Evolutionary conservation across 1,140 invertebrate genomes (phyloP).

Genomic region (Aphaenogaster floridana): DNA sequence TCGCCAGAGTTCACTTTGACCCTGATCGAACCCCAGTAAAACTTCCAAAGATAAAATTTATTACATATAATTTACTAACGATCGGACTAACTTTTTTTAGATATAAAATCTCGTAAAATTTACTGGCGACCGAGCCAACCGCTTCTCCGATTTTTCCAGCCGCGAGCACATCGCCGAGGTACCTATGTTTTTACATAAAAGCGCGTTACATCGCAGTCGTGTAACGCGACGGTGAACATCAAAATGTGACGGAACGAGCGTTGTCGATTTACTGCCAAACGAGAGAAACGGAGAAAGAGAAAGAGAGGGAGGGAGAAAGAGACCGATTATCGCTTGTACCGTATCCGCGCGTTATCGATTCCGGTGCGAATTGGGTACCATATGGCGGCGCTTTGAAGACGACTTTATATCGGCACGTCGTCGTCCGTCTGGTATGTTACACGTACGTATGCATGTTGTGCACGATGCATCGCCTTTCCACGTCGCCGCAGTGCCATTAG

Average conservation of each 20-base stretch:
- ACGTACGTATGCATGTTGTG: constrained; percentile 47
- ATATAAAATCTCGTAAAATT: constrained; percentile 36
- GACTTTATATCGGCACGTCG: constrained; percentile 60
- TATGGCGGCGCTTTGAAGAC: constrained; percentile 55
- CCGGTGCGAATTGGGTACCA: constrained; percentile 51
- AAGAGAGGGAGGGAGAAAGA: neutral
- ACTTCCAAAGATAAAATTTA: constrained; percentile 34
- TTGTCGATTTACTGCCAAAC: constrained; percentile 37
- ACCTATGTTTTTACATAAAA: neutral
- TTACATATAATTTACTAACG: constrained; percentile 31
- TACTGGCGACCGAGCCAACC: neutral
- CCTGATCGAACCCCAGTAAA: constrained; percentile 6
- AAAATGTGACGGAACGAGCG: neutral
- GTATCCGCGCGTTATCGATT: constrained; percentile 54
- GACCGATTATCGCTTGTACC: constrained; percentile 48
- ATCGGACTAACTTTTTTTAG: constrained; percentile 11
- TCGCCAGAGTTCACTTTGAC: constrained; percentile 21
- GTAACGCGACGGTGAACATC: constrained; percentile 3
- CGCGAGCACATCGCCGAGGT: neutral
- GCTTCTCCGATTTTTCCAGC: neutral
- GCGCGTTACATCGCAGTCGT: neutral
- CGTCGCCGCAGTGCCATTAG: constrained; percentile 74
- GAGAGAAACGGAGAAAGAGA: neutral
- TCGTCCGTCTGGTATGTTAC: constrained; percentile 32
- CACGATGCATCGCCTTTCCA: constrained; percentile 68